A percentile compares a stretch with the other conserved stretches of the same genome.
phyloP scores from a whole-genome alignment of 2,888 invertebrate genomes.

The Caenorhabditis wallacei region DNA sequence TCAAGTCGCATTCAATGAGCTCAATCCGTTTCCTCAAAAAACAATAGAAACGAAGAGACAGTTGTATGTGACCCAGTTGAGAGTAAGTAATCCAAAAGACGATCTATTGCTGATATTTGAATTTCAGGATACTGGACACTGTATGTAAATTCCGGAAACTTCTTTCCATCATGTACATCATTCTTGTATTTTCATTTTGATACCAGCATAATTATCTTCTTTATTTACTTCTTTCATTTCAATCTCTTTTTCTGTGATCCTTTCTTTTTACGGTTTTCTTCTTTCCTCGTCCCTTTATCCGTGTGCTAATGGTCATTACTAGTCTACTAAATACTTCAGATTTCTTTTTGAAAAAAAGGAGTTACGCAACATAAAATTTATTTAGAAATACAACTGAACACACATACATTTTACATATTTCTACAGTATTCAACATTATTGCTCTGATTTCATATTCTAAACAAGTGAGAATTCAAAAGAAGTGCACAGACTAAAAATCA shows the following conservation, averaged over 20 bases:
- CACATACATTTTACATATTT: conserved; percentile 34
- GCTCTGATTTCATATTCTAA: conserved; percentile 51
- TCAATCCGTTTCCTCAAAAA: conserved; percentile 85
- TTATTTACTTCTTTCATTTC: conserved; percentile 1
- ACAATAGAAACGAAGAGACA: conserved; percentile 84
- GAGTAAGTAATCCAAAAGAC: conserved; percentile 52
- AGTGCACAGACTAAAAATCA: conserved; percentile 30
- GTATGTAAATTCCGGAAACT: conserved; percentile 42
- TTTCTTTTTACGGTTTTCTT: conserved; percentile 34
- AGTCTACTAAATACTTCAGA: background rate
- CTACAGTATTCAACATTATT: conserved; percentile 39
- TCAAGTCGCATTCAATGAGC: conserved; percentile 85
- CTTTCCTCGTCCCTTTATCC: conserved; percentile 6
- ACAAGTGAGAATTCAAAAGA: conserved; percentile 41
- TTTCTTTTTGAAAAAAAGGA: background rate
- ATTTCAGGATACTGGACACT: conserved; percentile 62
- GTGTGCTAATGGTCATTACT: conserved; percentile 27
- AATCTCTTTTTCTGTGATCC: conserved; percentile 36
- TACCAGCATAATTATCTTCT: conserved; percentile 31
- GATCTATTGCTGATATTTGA: background rate
- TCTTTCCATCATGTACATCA: conserved; percentile 19
- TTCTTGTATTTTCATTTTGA: conserved; percentile 26
- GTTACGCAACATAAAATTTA: conserved; percentile 4
- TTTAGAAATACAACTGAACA: conserved; percentile 2
- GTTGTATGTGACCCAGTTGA: conserved; percentile 84